Base-by-base conservation (phyloP, 2,113 vertebrate species). In the Hoplias malabaricus region DNA sequence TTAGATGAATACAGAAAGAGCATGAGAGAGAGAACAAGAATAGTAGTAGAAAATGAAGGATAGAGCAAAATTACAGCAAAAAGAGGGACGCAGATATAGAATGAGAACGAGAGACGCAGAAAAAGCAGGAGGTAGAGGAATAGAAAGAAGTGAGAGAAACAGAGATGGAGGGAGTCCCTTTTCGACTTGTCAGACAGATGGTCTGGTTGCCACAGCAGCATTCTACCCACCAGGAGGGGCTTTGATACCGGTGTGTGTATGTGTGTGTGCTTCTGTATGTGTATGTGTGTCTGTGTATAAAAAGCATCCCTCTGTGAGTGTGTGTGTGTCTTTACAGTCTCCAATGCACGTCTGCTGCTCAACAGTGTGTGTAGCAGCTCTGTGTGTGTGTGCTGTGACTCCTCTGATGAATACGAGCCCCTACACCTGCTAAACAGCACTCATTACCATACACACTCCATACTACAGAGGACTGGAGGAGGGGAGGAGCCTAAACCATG, bases 191-290 rank as follows among this genome's bases (percentile, higher is more conserved):
- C 73, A 69, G 73, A 56, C 77, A 84, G 80, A 82, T 84, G 83
- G 83, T 80, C 77, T 66, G 77, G 80, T 80, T 73, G 77, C 75
- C 81, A 78, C 71, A 46, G 75, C 80, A 56, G 50, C 43, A 40
- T 73, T 80, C 57, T 65, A 62, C 70, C 70, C 70, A 59, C 78
- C 81, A 83, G 81, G 80, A 82, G 81, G 75, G 77, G 36, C 83
- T 77, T 79, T 80, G 80, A 82, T 84, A 78, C 67, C 14, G 29
- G 2, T 40, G n/a, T 42, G 57, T 76, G 33, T 66, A 40, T 59
- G 14, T 61, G 75, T 77, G 40, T 77, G 43, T 76, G 66, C 78
- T 70, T 73, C 31, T 66, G 59, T 46, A 68, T 57, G 69, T 23
- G 59, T 50, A 56, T 36, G 31, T 36, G 48, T 69, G 43, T 31